Evolutionary conservation across 2,113 vertebrate genomes (phyloP).

Genomic region (Hirundichthys speculiger): DNA sequence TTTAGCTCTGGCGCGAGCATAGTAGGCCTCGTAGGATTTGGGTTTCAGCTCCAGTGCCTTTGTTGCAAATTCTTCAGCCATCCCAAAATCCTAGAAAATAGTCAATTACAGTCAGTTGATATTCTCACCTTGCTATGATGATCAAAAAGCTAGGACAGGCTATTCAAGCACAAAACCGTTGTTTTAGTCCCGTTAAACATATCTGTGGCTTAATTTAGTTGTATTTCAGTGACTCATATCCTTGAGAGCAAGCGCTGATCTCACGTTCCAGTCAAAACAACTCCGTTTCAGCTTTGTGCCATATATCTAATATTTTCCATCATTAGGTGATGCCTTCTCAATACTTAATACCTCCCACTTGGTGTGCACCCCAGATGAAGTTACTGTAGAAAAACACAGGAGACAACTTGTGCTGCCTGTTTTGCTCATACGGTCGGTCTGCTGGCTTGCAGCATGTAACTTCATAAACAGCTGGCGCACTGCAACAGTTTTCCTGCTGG

Average conservation of each 20-base stretch:
- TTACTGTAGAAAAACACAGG: constrained; percentile 6
- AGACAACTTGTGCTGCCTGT: constrained; percentile 1
- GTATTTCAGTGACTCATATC: no score
- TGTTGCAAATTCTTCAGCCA: constrained; percentile 98
- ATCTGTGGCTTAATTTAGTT: neutral
- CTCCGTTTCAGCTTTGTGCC: no score
- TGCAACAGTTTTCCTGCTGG: constrained; percentile 15
- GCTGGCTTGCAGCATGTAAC: constrained; percentile 7
- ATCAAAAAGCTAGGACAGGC: neutral
- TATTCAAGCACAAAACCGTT: neutral
- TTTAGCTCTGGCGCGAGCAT: constrained; percentile 95
- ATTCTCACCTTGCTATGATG: neutral
- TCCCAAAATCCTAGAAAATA: constrained; percentile 89
- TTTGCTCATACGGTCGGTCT: neutral
- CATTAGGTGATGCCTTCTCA: no score
- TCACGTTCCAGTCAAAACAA: no score
- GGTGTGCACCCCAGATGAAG: constrained; percentile 1
- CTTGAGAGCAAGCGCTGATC: no score
- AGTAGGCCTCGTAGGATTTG: constrained; percentile 96
- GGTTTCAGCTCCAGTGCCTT: constrained; percentile 97
- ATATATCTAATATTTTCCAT: neutral
- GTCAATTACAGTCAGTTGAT: neutral
- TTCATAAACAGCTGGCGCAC: constrained; percentile 38
- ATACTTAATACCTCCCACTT: no score
- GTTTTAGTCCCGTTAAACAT: neutral